Base-by-base conservation (phyloP, 2,888 invertebrate species). In the Listrodromus nycthemerus region DNA sequence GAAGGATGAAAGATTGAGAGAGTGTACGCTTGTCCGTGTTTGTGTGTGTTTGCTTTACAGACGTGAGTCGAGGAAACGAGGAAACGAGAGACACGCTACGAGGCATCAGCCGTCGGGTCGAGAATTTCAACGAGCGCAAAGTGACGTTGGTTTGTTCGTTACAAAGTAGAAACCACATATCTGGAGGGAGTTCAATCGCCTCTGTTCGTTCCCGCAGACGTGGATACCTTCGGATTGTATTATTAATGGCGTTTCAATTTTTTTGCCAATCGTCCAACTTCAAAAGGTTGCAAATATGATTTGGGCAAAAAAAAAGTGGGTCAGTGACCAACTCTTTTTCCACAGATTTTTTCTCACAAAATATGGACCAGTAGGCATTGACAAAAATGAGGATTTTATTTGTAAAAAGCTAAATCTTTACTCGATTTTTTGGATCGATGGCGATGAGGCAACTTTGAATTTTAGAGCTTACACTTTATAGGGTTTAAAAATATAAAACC, bases 181-280 rank as follows among this genome's bases (percentile, higher is more conserved):
- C 69, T 5, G 27, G 30, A n/a, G 69, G 50, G 50, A 50, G 69
- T 69, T 69, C 69, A 69, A 30, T 69, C 69, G 69, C 69, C 58
- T 58, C 24, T 58, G 24, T 58, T 27, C 13, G 24, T 13, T 58
- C 58, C 27, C 58, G 58, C 13, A n/a, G n/a, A 0, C 24, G 27
- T 41, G 13, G 66, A 41, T 37, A 69, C 69, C 19, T 50, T 19
- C 69, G 48, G 19, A 30, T 58, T 27, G 21, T 69, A 30, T 50
- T 69, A 5, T 30, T 41, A 50, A 50, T 50, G 50, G n/a, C 41
- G 30, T 8, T 30, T 16, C 50, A 50, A 69, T 69, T 50, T 16
- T 16, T 50, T 48, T 50, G 50, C 50, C 69, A 37, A 48, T 48
- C 69, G 69, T 30, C 8, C 48, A n/a, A 33, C 5, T 48, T 48